Evolutionary conservation across 2,113 vertebrate genomes (phyloP), one percentile per base, ranked within the genome.

Genomic region (Tauraco erythrolophus): DNA sequence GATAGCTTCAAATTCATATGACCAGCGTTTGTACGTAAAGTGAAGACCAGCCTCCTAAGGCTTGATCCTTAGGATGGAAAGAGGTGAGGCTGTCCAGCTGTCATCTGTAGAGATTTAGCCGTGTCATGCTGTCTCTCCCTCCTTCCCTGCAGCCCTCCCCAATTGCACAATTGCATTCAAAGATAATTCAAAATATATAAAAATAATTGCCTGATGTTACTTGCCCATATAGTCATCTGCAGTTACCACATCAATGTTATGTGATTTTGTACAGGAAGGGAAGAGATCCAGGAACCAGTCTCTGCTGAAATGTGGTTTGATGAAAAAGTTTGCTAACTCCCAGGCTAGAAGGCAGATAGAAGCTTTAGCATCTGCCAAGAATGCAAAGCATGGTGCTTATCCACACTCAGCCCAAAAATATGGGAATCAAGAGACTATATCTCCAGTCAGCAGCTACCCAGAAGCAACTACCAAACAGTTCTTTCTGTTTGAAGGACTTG

Each of bases 341-440:
- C 96, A 96, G 83, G 96, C 97, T 97, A 94, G 96, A 97, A 96
- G 94, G 96, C 94, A 97, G 97, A 97, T 94, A 91, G 64, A 97
- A 92, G 94, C 85, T 89, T 94, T 84, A 94, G 92, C 80, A 91
- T 97, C 94, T 97, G 94, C 96, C 92, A 96, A 97, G 97, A 96
- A 95, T 97, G 96, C 91, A 96, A 95, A 97, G 96, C 85, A 91
- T 86, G 92, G 92, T 84, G 72, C 95, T 91, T 95, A 84, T 91
- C 95, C 94, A 64, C 85, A 33, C 91, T 94, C 1, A 2, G 64
- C 68, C 92, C 92, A 64, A 94, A 94, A 96, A 94, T 81, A 89
- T 11, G 57, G 68, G 88, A 87, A 92, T 72, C 24, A 4, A 84
- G 96, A 96, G 92, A 79, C 84, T 94, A 0, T 75, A 95, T 94